Evolutionary conservation across 2,797 vertebrate genomes (phyloP), one percentile per base, ranked within the genome.

Genomic region (Strix occidentalis): DNA sequence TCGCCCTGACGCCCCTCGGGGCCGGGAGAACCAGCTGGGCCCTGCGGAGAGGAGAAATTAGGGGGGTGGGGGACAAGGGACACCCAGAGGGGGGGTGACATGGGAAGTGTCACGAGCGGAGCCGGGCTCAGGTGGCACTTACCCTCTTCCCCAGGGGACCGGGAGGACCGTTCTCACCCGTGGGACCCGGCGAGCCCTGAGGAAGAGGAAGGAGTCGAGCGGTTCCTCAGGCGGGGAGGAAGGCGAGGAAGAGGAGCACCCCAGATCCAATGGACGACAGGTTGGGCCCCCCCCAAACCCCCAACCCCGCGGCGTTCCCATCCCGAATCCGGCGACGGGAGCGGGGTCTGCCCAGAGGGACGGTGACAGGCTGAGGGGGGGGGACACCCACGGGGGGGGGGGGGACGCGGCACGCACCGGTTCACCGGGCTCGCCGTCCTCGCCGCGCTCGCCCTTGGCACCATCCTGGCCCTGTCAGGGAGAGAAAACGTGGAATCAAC

Each of bases 131-230:
- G 3, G 39, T 23, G 3, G 26, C 17, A 16, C 98, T 98, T 97
- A 99, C 99, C 97, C 99, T 98, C 98, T 99, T 99, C 95, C 99
- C 99, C 41, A 97, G 98, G 3, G 99, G 98, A 21, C 99, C 99
- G 0, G 98, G 98, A 14, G 98, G 98, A n/a, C 99, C 99, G 4
- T 99, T 99, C 97, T 99, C 99, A 26, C 99, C 99, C 6, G 99
- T 98, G 10, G 99, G 99, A 96, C 99, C 99, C 15, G 99, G 99
- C 6, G 99, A 99, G 17, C 99, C 99, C 99, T 99, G 5, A 11
- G 60, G 45, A n/a, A 14, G 17, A 18, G 18, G 10, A 23, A 24
- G 31, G 45, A 50, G 39, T 31, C 9, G 16, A 43, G 51, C 3
- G 8, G 53, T 9, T 19, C 37, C 41, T 33, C 41, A 16, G 51